Percentiles rank a stretch among this genome's conserved stretches.
Evolutionary conservation across 2,888 invertebrate species (phyloP).

Genomic region (Ligdia adustata): DNA sequence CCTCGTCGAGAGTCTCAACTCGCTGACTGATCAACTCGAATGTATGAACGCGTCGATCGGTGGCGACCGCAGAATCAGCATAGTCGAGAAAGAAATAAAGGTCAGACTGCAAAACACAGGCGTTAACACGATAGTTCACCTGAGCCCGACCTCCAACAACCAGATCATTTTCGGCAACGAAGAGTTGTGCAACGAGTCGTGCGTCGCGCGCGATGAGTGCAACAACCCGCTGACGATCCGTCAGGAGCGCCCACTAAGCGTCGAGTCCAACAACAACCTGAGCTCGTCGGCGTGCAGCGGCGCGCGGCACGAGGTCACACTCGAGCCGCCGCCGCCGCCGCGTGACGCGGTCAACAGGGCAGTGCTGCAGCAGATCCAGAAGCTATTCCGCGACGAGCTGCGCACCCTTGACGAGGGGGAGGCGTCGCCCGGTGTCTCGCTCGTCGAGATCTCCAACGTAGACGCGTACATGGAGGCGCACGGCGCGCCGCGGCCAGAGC

Average conservation of each 20-base stretch:
- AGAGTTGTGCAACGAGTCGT: constrained; percentile 57
- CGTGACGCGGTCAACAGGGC: constrained; percentile 66
- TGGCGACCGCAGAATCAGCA: constrained; percentile 65
- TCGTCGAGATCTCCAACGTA: constrained; percentile 70
- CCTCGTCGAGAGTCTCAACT: constrained; percentile 78
- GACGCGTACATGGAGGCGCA: constrained; percentile 62
- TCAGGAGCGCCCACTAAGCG: constrained; percentile 47
- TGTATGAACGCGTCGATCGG: constrained; percentile 69
- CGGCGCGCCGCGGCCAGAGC: constrained; percentile 27
- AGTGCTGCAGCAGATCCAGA: constrained; percentile 75
- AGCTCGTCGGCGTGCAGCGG: constrained; percentile 39
- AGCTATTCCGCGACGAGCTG: constrained; percentile 70
- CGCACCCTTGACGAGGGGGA: constrained; percentile 47
- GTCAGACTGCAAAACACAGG: constrained; percentile 77
- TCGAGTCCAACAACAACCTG: constrained; percentile 55
- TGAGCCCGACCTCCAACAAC: constrained; percentile 76
- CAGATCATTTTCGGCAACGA: constrained; percentile 78
- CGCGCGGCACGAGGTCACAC: constrained; percentile 15
- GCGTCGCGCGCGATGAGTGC: constrained; percentile 41
- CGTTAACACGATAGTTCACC: constrained; percentile 76
- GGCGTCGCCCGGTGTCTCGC: constrained; percentile 55
- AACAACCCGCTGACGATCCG: constrained; percentile 52
- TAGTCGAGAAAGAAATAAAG: constrained; percentile 80
- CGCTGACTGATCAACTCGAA: constrained; percentile 74
- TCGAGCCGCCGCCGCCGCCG: constrained; percentile 34